Base-by-base conservation (phyloP, 2,113 vertebrate species). In the Tor tambroides region DNA sequence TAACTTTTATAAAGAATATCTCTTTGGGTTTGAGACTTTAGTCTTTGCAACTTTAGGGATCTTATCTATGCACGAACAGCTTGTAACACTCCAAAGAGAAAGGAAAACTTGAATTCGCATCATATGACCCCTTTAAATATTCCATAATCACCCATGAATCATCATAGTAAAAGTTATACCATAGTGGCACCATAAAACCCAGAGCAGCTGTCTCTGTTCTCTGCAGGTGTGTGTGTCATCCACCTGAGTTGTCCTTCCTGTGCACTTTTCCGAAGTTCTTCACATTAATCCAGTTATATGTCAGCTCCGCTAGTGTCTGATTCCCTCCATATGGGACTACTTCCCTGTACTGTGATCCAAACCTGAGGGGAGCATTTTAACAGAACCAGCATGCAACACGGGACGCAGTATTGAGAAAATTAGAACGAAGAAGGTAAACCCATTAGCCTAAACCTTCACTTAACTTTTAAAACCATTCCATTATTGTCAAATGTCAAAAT, bases 271-370 rank as follows among this genome's bases (percentile, higher is more conserved):
- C n/a, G 12, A 61, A 63, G 5, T 69, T 43, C 83, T 30, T 26
- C n/a, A 0, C 5, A 43, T 30, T 43, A 79, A 85, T 17, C 23
- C 1, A n/a, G 56, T 41, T 43, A 8, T 80, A 77, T 63, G 80
- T 90, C 86, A 86, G 32, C 72, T 85, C 49, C 28, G 11, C 61
- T 72, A 41, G 76, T 61, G 41, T 69, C 67, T 89, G 85, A 89
- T 83, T 84, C 19, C 9, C 81, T 85, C 88, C 88, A 88, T 80
- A 87, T 91, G 88, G 30, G 3, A 49, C 69, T 65, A 54, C 63
- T 75, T 86, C 63, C 79, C 41, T 17, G 26, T 78, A n/a, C 51
- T 35, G 28, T 86, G 35, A 84, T 80, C 84, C 86, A 87, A 85
- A 75, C 88, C 63, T 35, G 75, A 79, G 72, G 67, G 43, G 72